phyloP scores from a whole-genome alignment of 2,113 vertebrate genomes.

The Salvelinus namaycush region DNA sequence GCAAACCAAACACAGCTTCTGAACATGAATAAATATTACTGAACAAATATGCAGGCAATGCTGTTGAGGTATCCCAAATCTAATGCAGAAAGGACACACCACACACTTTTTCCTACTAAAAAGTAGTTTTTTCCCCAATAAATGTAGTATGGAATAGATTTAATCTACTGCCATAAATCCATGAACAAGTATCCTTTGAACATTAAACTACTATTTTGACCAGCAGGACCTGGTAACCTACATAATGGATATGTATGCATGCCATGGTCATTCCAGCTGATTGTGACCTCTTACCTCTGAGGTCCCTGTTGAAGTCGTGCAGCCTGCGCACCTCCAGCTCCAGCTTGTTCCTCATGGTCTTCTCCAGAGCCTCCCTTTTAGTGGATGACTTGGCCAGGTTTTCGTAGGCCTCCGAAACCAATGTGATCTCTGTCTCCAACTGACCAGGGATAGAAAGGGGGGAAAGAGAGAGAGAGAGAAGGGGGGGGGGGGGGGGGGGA shows the following conservation, averaged over 20 bases:
- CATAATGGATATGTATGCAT: too few species aligned
- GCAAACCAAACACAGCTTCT: neutral
- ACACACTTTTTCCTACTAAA: neutral
- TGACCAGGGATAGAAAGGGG: constrained; percentile 46
- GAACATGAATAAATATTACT: neutral
- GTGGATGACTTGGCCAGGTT: constrained; percentile 95
- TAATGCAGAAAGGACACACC: neutral
- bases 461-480: neutral
- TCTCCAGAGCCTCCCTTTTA: constrained; percentile 92
- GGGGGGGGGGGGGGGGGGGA: neutral
- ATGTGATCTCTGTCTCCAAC: constrained; percentile 96
- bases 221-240: too few species aligned
- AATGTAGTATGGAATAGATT: too few species aligned
- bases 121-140: neutral
- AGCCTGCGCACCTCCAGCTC: constrained; percentile 95
- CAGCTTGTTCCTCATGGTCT: constrained; percentile 97
- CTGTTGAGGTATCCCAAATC: neutral
- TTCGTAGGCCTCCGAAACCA: constrained; percentile 95
- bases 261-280: neutral
- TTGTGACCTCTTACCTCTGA: constrained; percentile 80
- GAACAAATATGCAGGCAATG: neutral
- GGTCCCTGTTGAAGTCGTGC: constrained; percentile 97
- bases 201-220: too few species aligned
- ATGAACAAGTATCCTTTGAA: too few species aligned
- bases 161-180: too few species aligned